phyloP scores from a whole-genome alignment of 2,888 invertebrate genomes.

The Drosophila barbarae region DNA sequence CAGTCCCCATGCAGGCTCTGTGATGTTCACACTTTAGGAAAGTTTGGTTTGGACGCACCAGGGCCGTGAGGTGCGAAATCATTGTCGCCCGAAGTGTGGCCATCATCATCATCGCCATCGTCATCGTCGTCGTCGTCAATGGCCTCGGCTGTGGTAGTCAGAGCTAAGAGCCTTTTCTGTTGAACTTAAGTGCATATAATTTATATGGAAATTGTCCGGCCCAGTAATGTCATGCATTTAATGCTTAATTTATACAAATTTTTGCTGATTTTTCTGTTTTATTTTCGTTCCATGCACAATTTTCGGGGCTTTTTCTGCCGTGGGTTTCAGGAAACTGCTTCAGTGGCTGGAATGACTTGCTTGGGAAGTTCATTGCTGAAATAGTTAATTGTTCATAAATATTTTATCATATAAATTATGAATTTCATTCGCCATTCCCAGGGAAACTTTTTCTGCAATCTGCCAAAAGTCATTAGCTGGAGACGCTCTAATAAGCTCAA shows the following conservation, averaged over 20 bases:
- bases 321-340: conserved; percentile 17
- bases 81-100: conserved; percentile 72
- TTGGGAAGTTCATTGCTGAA: conserved; percentile 23
- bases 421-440: conserved; percentile 53
- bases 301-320: conserved; percentile 24
- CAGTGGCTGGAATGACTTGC: conserved; percentile 18
- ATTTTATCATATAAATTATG: conserved; percentile 63
- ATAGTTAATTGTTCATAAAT: conserved; percentile 59
- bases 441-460: conserved; percentile 32
- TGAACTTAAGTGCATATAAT: conserved; percentile 69
- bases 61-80: conserved; percentile 68
- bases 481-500: conserved; percentile 54
- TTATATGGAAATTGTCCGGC: conserved; percentile 66
- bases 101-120: conserved; percentile 52
- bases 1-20: conserved; percentile 10
- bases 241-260: conserved; percentile 71
- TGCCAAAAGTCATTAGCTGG: conserved; percentile 58
- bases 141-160: conserved; percentile 21
- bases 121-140: conserved; percentile 20
- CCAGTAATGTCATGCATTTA: conserved; percentile 61
- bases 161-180: conserved; percentile 46
- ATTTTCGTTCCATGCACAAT: conserved; percentile 15
- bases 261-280: conserved; percentile 48
- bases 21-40: conserved; percentile 74
- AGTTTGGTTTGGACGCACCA: conserved; percentile 63